A percentile compares a stretch with the other conserved stretches of the same genome.
phyloP scores from a whole-genome alignment of 2,888 invertebrate genomes.

The Chymomyza caudatula region DNA sequence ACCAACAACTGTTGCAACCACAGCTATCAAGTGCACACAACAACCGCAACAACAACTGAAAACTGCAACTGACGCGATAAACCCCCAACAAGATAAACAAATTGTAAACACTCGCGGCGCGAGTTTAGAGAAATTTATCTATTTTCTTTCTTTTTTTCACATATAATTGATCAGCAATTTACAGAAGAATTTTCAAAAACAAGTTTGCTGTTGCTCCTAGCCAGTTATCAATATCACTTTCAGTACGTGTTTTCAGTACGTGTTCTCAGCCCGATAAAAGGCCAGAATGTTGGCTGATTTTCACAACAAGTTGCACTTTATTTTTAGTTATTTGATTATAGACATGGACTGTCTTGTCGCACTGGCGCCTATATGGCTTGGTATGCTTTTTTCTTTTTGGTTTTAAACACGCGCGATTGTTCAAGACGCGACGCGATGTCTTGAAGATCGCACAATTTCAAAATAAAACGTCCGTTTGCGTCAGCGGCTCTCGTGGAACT shows the following conservation, averaged over 20 bases:
- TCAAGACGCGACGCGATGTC: slow-evolving; percentile 29
- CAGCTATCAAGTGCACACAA: slow-evolving; percentile 29
- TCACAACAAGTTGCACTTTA: slow-evolving; percentile 9
- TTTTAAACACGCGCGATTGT: slow-evolving; percentile 53
- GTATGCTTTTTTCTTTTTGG: background rate
- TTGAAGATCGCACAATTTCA: background rate
- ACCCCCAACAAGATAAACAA: slow-evolving; percentile 28
- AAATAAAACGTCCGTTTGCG: slow-evolving; percentile 51
- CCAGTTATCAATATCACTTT: slow-evolving; percentile 4
- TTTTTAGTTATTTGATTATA: slow-evolving; percentile 7
- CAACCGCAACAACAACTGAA: background rate
- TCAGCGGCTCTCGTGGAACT: slow-evolving; percentile 62
- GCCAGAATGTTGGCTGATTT: slow-evolving; percentile 8
- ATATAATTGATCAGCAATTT: slow-evolving; percentile 34
- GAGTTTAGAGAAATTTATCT: background rate
- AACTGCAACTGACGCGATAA: background rate
- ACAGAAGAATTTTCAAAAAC: slow-evolving; percentile 30
- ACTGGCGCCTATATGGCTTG: background rate
- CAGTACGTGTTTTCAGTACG: slow-evolving; percentile 29
- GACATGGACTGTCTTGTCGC: background rate
- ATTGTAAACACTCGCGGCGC: slow-evolving; percentile 33
- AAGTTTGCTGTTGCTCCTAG: slow-evolving; percentile 26
- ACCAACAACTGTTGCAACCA: background rate
- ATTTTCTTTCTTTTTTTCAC: background rate
- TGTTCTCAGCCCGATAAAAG: slow-evolving; percentile 18